A percentile compares a stretch with the other conserved stretches of the same genome.
phyloP scores from a whole-genome alignment of 2,797 vertebrate genomes.

The Pseudochaenichthys georgianus region DNA sequence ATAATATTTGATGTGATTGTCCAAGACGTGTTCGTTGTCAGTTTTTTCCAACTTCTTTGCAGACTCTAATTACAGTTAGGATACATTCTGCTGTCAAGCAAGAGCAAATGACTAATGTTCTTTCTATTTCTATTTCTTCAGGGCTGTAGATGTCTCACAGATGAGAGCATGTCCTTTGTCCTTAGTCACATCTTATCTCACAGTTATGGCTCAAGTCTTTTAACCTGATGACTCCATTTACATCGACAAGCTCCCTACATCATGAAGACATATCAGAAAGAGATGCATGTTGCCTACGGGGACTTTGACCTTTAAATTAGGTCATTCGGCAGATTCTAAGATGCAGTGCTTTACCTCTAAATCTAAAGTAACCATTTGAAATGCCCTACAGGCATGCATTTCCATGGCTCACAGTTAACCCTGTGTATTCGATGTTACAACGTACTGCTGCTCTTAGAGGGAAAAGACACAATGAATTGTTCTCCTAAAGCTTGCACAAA shows the following conservation, averaged over 20 bases:
- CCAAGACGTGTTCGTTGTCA: conserved; percentile 9
- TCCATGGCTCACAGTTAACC: background rate
- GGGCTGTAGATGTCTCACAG: conserved; percentile 5
- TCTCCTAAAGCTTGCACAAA: background rate
- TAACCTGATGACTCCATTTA: conserved; percentile 26
- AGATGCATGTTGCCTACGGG: background rate
- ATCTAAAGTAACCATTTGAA: background rate
- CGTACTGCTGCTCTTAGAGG: background rate
- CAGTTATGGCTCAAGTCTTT: background rate
- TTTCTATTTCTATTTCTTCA: conserved; percentile 23
- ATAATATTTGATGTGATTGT: background rate
- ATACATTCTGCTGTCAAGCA: conserved; percentile 34
- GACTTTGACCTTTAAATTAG: background rate
- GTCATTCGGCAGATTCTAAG: background rate
- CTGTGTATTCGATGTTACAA: background rate
- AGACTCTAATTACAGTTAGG: conserved; percentile 25
- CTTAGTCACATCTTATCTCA: conserved; percentile 16
- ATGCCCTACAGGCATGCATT: background rate
- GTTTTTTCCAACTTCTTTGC: background rate
- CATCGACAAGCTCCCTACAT: conserved; percentile 1
- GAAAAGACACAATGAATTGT: background rate
- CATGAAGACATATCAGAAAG: background rate
- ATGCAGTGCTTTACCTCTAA: background rate
- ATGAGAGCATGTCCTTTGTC: conserved; percentile 26
- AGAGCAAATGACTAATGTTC: conserved; percentile 33